A percentile compares a stretch with the other conserved stretches of the same genome.
Conservation (phyloP, 1,140 invertebrate species). For the Ctenoplectra terminalis region DNA sequence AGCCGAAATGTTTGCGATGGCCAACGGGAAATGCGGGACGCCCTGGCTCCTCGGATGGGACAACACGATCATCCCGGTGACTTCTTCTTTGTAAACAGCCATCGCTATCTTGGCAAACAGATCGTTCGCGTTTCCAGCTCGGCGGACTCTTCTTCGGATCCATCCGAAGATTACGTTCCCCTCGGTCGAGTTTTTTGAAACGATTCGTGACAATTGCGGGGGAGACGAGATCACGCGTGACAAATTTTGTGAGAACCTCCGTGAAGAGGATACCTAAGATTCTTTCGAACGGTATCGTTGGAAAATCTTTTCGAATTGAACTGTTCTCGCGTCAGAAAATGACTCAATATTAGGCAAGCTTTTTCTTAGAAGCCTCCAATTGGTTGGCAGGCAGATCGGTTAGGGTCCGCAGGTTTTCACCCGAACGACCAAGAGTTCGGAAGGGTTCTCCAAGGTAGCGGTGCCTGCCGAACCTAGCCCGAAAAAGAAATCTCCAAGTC, state of each 20-base stretch:
- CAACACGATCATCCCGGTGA: constrained; percentile 50
- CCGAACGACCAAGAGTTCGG: neutral
- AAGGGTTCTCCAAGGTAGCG: constrained; percentile 7
- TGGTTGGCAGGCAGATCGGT: neutral
- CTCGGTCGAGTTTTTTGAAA: neutral
- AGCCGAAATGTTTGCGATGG: constrained; percentile 62
- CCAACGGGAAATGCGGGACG: neutral
- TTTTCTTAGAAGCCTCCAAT: no score
- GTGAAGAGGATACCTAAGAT: neutral
- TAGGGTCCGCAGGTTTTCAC: neutral
- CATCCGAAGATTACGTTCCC: neutral
- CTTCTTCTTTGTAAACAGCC: constrained; percentile 54
- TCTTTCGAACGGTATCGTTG: no score
- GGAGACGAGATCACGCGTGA: neutral
- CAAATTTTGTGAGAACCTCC: neutral
- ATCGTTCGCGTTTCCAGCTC: constrained; percentile 36
- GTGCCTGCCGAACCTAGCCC: neutral
- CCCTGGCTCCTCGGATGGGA: neutral
- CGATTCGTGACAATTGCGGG: constrained; percentile 25
- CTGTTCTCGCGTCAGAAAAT: no score
- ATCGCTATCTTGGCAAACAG: constrained; percentile 48
- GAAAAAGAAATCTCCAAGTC: neutral
- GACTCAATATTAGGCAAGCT: neutral
- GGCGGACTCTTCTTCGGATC: neutral
- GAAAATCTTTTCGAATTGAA: no score